Conservation (phyloP, 2,113 vertebrate genomes). For the Ageneiosus marmoratus region DNA sequence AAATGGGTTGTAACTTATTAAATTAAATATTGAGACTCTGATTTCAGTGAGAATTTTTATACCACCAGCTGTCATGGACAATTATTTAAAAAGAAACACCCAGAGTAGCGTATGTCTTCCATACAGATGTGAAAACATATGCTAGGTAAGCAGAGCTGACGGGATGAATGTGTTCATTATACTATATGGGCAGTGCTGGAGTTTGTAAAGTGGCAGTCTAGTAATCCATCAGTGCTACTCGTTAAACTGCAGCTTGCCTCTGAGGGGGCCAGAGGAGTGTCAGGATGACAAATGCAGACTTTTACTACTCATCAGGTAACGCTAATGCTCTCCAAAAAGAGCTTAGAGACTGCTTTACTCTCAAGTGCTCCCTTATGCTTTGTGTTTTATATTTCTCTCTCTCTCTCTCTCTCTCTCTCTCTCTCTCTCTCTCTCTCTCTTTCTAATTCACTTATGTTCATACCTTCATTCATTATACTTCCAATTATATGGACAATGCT, state of each 20-base stretch:
- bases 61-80: conserved; percentile 12
- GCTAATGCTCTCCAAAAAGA: conserved; percentile 54
- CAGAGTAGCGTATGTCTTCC: conserved; percentile 21
- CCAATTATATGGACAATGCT: conserved; percentile 8
- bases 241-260: conserved; percentile 52
- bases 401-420: not conserved
- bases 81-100: conserved; percentile 1
- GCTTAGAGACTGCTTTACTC: conserved; percentile 49
- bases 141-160: conserved; percentile 14
- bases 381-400: not conserved
- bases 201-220: conserved; percentile 45
- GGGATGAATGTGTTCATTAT: conserved; percentile 5
- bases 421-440: not conserved
- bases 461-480: conserved; percentile 27
- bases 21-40: not conserved
- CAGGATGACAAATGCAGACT: conserved; percentile 53
- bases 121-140: conserved; percentile 31
- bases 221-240: conserved; percentile 48
- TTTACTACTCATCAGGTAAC: conserved; percentile 55
- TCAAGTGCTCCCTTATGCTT: conserved; percentile 31
- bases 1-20: not conserved
- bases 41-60: conserved; percentile 8
- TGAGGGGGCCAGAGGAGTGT: conserved; percentile 48
- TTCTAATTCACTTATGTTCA: not conserved
- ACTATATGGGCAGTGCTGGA: not conserved